Evolutionary conservation across 2,797 vertebrate species (phyloP).

Genomic region (Pipistrellus kuhlii): DNA sequence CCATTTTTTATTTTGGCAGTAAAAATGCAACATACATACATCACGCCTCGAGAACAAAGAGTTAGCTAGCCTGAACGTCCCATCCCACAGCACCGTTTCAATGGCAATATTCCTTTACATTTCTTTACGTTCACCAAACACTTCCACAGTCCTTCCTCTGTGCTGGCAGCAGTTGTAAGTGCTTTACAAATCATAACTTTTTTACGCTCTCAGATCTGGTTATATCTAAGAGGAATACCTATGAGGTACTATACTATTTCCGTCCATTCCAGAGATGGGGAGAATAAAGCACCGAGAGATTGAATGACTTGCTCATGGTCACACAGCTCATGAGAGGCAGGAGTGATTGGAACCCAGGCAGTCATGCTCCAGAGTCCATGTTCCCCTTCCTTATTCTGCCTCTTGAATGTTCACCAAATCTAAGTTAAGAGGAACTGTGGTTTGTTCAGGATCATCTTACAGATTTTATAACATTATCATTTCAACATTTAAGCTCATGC

Average conservation of each 20-base stretch:
- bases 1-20: neutral
- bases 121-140: conserved; percentile 6
- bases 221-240: neutral
- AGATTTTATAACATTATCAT: neutral
- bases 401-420: neutral
- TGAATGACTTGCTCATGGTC: neutral
- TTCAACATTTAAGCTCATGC: conserved; percentile 2
- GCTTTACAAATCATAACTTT: neutral
- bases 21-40: neutral
- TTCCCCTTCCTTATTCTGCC: neutral
- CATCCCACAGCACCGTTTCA: too few relatives aligned
- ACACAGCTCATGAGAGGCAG: neutral
- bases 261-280: neutral
- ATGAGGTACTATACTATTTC: neutral
- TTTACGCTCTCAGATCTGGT: neutral
- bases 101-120: neutral
- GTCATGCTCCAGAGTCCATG: neutral
- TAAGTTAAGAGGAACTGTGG: neutral
- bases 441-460: neutral
- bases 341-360: neutral
- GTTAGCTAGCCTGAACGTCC: neutral
- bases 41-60: neutral
- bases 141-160: neutral
- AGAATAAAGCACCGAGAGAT: neutral
- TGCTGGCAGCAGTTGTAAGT: neutral